A percentile compares a stretch with the other conserved stretches of the same genome.
Evolutionary conservation across 2,797 vertebrate genomes (phyloP).

Genomic region (Orestias chungarensis): DNA sequence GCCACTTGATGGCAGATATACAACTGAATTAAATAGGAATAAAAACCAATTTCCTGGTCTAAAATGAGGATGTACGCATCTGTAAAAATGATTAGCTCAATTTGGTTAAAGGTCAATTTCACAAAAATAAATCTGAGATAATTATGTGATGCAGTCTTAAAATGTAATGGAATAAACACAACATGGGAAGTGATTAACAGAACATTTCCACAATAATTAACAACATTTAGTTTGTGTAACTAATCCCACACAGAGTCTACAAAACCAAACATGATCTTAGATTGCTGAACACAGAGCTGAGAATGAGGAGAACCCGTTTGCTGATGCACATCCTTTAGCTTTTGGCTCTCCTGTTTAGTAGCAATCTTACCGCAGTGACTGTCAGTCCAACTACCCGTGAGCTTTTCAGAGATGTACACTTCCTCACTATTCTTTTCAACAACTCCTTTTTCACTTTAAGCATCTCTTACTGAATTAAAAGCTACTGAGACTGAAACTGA

Average conservation of each 20-base stretch:
- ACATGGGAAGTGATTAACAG: slow-evolving; percentile 18
- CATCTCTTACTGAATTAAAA: not conserved
- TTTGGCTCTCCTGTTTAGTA: not conserved
- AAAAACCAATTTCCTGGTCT: not conserved
- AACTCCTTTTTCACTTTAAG: slow-evolving; percentile 1
- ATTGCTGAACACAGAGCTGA: not conserved
- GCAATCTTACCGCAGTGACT: not conserved
- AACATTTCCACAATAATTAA: slow-evolving; percentile 30
- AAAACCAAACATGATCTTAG: slow-evolving; percentile 22
- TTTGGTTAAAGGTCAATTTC: slow-evolving; percentile 5
- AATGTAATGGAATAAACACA: slow-evolving; percentile 30
- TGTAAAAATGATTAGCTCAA: slow-evolving; percentile 5
- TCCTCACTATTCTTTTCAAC: not conserved
- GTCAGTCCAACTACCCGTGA: slow-evolving; percentile 11
- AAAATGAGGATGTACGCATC: not conserved
- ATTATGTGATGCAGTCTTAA: slow-evolving; percentile 7
- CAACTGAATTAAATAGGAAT: not conserved
- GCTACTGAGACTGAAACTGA: slow-evolving; percentile 29
- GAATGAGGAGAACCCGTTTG: slow-evolving; percentile 2
- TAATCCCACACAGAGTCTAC: slow-evolving; percentile 35
- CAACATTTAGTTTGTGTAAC: slow-evolving; percentile 22
- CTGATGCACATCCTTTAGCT: not conserved
- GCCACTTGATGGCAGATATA: not conserved
- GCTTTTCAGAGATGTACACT: slow-evolving; percentile 20
- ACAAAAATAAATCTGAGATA: slow-evolving; percentile 1